Conservation (phyloP, 2,113 vertebrate genomes). For the Girardinichthys multiradiatus region DNA sequence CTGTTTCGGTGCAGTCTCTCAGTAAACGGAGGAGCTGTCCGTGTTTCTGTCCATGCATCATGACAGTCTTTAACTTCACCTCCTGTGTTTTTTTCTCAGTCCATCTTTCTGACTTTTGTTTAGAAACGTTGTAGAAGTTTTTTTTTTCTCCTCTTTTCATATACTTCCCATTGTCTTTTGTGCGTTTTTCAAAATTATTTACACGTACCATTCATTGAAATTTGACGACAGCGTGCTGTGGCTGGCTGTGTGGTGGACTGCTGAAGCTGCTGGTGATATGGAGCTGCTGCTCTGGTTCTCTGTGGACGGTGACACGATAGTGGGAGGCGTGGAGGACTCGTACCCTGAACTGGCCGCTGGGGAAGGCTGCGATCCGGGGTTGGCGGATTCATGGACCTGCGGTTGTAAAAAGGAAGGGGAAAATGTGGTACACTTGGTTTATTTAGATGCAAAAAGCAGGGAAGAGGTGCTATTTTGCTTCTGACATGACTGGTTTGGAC, state of each 20-base stretch:
- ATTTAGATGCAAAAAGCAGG: not conserved
- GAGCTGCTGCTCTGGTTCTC: constrained; percentile 98
- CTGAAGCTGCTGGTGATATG: constrained; percentile 95
- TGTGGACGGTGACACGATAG: constrained; percentile 98
- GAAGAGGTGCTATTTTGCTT: constrained; percentile 7
- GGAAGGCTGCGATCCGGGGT: constrained; percentile 94
- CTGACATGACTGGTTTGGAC: constrained; percentile 15
- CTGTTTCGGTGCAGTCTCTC: constrained; percentile 85
- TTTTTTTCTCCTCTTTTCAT: constrained; percentile 43
- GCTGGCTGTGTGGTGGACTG: constrained; percentile 96
- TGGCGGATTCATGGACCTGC: constrained; percentile 96
- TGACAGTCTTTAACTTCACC: constrained; percentile 79
- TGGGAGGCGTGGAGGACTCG: constrained; percentile 98
- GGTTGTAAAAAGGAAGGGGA: not conserved
- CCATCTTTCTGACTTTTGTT: constrained; percentile 84
- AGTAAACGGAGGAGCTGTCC: constrained; percentile 57
- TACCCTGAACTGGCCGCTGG: constrained; percentile 99
- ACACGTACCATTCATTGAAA: constrained; percentile 99
- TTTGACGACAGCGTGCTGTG: constrained; percentile 99
- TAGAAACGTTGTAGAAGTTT: constrained; percentile 79
- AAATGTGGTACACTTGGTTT: not conserved
- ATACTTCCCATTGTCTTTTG: constrained; percentile 38
- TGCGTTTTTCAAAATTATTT: constrained; percentile 83
- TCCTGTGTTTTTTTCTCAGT: constrained; percentile 82
- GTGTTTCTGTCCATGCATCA: constrained; percentile 75